Conservation (phyloP, 2,113 vertebrate genomes). For the Neodon shergylaensis region DNA sequence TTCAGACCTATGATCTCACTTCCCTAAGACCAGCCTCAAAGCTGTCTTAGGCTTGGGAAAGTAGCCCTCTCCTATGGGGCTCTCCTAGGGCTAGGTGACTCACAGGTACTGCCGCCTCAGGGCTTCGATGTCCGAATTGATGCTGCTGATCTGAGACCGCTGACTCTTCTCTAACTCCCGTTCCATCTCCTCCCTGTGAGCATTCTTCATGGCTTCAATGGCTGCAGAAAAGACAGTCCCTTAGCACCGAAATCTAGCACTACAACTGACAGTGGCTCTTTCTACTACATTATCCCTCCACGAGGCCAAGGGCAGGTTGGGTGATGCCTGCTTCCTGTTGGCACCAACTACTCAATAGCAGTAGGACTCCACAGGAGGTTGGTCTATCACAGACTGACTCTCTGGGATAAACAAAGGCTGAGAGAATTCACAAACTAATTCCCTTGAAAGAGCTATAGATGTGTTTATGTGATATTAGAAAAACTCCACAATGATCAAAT, state of each 20-base stretch:
- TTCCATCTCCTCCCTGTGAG: slow-evolving; percentile 94
- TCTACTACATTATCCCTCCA: background rate
- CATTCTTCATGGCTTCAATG: slow-evolving; percentile 99
- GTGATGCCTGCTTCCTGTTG: accelerated
- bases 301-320: background rate
- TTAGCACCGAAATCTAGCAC: background rate
- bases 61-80: background rate
- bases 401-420: background rate
- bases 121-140: slow-evolving; percentile 94
- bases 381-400: background rate
- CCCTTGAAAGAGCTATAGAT: background rate
- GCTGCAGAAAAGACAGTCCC: slow-evolving; percentile 80
- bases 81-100: slow-evolving; percentile 40
- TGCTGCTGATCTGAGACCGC: slow-evolving; percentile 94
- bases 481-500: background rate
- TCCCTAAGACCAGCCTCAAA: background rate
- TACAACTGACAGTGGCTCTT: background rate
- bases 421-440: background rate
- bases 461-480: background rate
- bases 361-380: background rate
- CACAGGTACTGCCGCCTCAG: slow-evolving; percentile 95
- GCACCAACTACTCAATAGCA: background rate
- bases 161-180: slow-evolving; percentile 94
- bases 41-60: background rate
- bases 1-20: background rate